Base-by-base conservation (phyloP, 2,888 invertebrate species). In the Cephus pulcher region DNA sequence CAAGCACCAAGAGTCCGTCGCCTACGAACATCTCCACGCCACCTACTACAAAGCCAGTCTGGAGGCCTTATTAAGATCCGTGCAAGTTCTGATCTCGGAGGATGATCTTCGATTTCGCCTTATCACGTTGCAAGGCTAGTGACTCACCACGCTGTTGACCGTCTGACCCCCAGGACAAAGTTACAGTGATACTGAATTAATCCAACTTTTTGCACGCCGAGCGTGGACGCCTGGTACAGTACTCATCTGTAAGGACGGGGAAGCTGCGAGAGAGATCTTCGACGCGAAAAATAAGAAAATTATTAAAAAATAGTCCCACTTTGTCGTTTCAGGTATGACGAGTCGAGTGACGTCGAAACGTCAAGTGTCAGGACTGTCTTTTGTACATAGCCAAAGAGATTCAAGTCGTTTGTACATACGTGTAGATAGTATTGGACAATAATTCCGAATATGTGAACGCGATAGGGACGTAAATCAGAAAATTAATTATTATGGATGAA, bases 21-120 rank as follows among this genome's bases (percentile, higher is more conserved):
- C 88, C 91, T 1, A 91, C 90, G 4, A 91, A 90, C 76, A 80
- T 90, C 76, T 83, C 88, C 1, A 82, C 88, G 12, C 78, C 89
- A 15, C 85, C 88, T 9, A 83, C 88, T 4, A 80, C 86, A 4
- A 88, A 90, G 80, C 86, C 89, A 4, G 89, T 91, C 3, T 91
- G 91, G 91, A 90, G 90, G 85, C 91, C 91, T 1, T 91, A 91
- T 80, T 91, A 88, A 75, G 85, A 79, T 34, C 70, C 12, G 74
- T 73, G 56, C 32, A 80, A 4, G 33, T 73, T 35, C 73, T 40
- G 11, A 69, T 74, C 34, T 74, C 75, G 73, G 75, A 78, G 71
- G 77, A 79, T 77, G 71, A 80, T 74, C 40, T 78, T 78, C 75
- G 73, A 75, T 23, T 32, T 71, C 32, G 71, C 32, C 71, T 34